Percentiles rank a stretch among this genome's conserved stretches.
Evolutionary conservation across 2,113 vertebrate species (phyloP).

Genomic region (Archocentrus centrarchus): DNA sequence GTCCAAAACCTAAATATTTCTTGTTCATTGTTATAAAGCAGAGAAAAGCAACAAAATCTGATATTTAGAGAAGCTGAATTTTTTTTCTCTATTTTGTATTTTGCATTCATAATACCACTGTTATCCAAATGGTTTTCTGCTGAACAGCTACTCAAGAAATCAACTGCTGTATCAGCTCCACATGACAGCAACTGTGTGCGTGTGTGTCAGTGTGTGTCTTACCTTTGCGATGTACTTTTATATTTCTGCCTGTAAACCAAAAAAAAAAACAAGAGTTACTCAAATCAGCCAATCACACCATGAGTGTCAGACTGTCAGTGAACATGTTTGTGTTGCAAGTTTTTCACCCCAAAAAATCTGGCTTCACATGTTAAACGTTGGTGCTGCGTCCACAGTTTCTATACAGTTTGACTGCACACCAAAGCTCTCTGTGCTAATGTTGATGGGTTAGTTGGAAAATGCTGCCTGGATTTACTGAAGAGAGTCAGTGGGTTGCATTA

Average conservation of each 20-base stretch:
- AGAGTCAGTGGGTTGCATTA: not conserved
- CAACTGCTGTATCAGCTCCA: not conserved
- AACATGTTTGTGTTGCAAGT: no score
- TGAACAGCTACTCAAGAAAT: not conserved
- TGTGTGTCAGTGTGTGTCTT: conserved; percentile 51
- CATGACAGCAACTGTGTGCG: not conserved
- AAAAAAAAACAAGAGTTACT: conserved; percentile 28
- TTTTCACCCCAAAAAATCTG: not conserved
- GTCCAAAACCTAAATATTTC: not conserved
- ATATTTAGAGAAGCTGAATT: not conserved
- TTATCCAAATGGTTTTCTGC: not conserved
- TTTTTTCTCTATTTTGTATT: not conserved
- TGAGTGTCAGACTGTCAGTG: no score
- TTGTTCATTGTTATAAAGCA: not conserved
- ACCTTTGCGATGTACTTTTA: conserved; percentile 83
- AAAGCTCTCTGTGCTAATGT: not conserved
- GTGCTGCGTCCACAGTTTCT: not conserved
- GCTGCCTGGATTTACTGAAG: not conserved
- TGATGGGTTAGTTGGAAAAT: not conserved
- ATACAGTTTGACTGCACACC: not conserved
- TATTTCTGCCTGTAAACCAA: conserved; percentile 84
- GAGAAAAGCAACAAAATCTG: not conserved
- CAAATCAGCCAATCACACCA: not conserved
- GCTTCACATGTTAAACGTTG: not conserved
- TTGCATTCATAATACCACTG: not conserved